A percentile compares a stretch with the other conserved stretches of the same genome.
These are phyloP conservation scores for Dreissena polymorpha DNA, from an alignment of 1,140 invertebrate genomes.

Conservation along the genomic window DNA sequence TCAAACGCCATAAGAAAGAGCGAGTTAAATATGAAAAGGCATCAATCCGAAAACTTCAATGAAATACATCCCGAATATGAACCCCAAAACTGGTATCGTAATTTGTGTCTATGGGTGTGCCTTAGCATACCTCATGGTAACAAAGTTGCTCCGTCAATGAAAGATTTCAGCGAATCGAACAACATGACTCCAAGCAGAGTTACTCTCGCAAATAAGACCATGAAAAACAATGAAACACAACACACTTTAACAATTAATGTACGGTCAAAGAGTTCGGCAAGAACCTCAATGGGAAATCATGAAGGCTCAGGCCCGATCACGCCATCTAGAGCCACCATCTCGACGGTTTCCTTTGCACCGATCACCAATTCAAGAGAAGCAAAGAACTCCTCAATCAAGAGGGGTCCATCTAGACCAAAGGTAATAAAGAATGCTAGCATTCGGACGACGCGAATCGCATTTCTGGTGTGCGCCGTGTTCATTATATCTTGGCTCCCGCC, in stretches of 20 bases:
- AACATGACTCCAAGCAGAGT: not conserved
- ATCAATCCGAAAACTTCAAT: not conserved
- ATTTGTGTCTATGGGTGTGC: not conserved
- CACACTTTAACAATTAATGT: not conserved
- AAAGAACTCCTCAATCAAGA: too few species aligned
- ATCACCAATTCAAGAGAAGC: not conserved
- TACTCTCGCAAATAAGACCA: not conserved
- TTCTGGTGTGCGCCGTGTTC: constrained; percentile 18
- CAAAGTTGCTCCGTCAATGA: not conserved
- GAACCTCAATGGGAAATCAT: not conserved
- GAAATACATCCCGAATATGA: not conserved
- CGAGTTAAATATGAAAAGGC: not conserved
- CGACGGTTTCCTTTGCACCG: not conserved
- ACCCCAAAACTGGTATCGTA: too few species aligned
- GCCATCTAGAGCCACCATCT: not conserved
- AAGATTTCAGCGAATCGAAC: not conserved
- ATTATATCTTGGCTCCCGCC: constrained; percentile 23
- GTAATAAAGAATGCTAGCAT: not conserved
- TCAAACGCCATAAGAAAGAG: not conserved
- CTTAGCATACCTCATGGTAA: not conserved
- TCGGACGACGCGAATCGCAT: constrained; percentile 14
- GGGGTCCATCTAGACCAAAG: not conserved
- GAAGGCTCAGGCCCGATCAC: not conserved
- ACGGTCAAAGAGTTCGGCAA: not conserved
- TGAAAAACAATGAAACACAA: too few species aligned